phyloP scores from a whole-genome alignment of 2,113 vertebrate genomes.

The Choloepus hoffmanni region DNA sequence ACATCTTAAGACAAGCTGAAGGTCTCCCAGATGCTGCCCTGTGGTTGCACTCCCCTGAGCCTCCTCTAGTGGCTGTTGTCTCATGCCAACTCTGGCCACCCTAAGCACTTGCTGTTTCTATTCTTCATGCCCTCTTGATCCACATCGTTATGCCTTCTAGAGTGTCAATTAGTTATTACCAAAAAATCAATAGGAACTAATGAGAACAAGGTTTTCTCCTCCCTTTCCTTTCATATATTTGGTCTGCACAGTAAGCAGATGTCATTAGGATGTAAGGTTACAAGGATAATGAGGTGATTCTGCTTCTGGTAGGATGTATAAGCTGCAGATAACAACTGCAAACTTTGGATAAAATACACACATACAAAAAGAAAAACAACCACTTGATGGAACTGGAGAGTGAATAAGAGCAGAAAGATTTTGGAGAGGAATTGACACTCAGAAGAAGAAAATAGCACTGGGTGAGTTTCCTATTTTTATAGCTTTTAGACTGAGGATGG shows the following conservation, averaged over 20 bases:
- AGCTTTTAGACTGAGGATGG: not conserved
- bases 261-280: not conserved
- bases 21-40: not conserved
- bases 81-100: not conserved
- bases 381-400: not conserved
- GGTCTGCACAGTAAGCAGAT: not conserved
- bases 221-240: not conserved
- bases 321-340: not conserved
- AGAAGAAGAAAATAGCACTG: not conserved
- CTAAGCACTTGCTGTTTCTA: not conserved
- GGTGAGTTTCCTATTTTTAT: not conserved
- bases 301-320: not conserved
- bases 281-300: not conserved
- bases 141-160: slow-evolving; percentile 22
- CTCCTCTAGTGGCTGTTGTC: not conserved
- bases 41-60: not conserved
- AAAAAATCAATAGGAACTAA: not conserved
- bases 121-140: not conserved
- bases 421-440: not conserved
- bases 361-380: not conserved
- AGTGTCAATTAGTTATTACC: not conserved
- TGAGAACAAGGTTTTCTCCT: not conserved
- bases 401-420: not conserved
- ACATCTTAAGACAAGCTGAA: not conserved
- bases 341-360: not conserved